Evolutionary conservation across 2,888 invertebrate genomes (phyloP), one percentile per base, ranked within the genome.

Genomic region (Ligdia adustata): DNA sequence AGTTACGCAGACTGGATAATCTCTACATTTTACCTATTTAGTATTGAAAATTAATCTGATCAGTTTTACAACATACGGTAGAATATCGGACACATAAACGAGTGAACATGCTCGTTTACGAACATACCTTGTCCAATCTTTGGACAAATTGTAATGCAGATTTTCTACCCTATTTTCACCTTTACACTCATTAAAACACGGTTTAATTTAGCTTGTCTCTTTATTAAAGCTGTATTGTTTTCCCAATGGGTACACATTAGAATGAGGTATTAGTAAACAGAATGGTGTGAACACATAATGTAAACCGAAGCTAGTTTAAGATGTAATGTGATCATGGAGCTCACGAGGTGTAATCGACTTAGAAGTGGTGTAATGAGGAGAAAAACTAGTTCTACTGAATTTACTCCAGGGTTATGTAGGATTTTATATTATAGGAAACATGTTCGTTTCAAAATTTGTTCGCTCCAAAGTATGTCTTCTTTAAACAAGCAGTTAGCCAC

Each of bases 241-340:
- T 37, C 39, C 24, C n/a, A n/a, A n/a, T n/a, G n/a, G 6, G 4
- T 6, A 7, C 22, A 6, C n/a, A n/a, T n/a, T n/a, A n/a, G n/a
- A 40, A 40, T 26, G 37, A 31, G 32, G 29, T 16, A 41, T 48
- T 48, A 42, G 41, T 48, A 37, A 41, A 48, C 37, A 41, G 32
- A 37, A 32, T 35, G 37, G 41, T 48, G 47, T 48, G 37, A 48
- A 48, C 15, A 48, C 11, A 27, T 41, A 42, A 20, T 18, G 37
- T 37, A 48, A 48, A 48, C 47, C 9, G 26, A 32, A 31, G 27
- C 26, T 31, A 26, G 47, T 18, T 47, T 31, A 39, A 48, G 32
- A 37, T 35, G 41, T 41, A 48, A 48, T 32, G 32, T 41, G 31
- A 42, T 41, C 41, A 37, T 37, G 31, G 26, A 9, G 14, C 16